These are phyloP conservation scores for Epinotia ramella DNA, from an alignment of 2,888 invertebrate species.

Conservation along the genomic window DNA sequence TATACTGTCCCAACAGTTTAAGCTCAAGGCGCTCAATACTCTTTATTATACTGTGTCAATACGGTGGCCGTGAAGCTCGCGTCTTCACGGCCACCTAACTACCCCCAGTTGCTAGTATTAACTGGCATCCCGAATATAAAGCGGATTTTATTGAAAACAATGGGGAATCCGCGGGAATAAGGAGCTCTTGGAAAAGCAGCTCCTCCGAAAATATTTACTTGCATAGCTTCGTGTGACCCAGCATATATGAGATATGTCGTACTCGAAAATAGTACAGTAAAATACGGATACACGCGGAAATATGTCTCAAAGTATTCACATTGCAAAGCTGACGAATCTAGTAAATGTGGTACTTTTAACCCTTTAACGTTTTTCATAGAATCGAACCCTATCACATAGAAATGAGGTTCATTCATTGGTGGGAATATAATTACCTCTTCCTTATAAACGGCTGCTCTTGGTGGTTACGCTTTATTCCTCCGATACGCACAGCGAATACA, in stretches of 20 bases:
- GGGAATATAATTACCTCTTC: too few relatives aligned
- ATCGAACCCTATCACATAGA: too few relatives aligned
- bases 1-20: background rate
- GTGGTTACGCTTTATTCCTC: background rate
- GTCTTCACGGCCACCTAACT: background rate
- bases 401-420: too few relatives aligned
- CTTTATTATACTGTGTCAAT: too few relatives aligned
- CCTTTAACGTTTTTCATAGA: background rate
- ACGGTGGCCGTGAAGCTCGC: too few relatives aligned
- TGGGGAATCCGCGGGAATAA: background rate
- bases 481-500: background rate
- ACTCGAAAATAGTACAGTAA: background rate
- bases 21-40: slow-evolving; percentile 3
- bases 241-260: background rate
- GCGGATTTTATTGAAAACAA: background rate
- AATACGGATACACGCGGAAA: background rate
- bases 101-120: background rate
- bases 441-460: background rate
- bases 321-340: background rate
- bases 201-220: background rate
- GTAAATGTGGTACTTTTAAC: background rate
- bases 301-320: background rate
- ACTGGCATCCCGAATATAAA: background rate
- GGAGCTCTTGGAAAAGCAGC: background rate
- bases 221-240: background rate